Conservation (phyloP, 2,113 vertebrate species). For the Neolamprologus sp. region DNA sequence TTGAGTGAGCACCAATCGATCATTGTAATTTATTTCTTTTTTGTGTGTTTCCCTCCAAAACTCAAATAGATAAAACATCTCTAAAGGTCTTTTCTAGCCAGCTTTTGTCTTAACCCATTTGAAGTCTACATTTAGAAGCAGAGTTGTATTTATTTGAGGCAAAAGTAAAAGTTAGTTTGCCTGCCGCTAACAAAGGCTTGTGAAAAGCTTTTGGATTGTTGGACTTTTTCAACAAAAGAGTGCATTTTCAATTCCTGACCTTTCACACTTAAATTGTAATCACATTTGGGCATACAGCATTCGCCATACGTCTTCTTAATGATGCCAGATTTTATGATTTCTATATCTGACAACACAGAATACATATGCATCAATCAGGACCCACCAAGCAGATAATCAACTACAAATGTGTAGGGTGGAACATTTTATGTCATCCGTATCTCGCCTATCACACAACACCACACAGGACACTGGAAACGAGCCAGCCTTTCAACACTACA, state of each 20-base stretch:
- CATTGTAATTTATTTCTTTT: neutral
- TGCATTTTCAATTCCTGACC: neutral
- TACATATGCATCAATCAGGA: neutral
- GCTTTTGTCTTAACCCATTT: neutral
- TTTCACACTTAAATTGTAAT: neutral
- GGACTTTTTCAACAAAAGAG: neutral
- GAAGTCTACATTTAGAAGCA: neutral
- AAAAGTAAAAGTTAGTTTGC: neutral
- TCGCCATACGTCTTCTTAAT: slow-evolving; percentile 44
- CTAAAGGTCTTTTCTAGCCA: neutral
- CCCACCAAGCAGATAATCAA: slow-evolving; percentile 13
- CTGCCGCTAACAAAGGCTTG: neutral
- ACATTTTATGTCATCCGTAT: slow-evolving; percentile 1
- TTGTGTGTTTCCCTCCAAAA: neutral
- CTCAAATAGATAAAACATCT: neutral
- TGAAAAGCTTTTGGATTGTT: neutral
- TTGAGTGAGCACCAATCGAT: neutral
- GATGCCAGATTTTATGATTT: slow-evolving; percentile 5
- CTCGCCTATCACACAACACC: slow-evolving; percentile 17
- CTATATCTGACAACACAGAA: neutral
- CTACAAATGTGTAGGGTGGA: slow-evolving; percentile 12
- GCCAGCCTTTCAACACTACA: slow-evolving; percentile 31
- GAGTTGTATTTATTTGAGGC: neutral
- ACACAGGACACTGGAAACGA: slow-evolving; percentile 9
- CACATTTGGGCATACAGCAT: slow-evolving; percentile 1